These are phyloP conservation scores for Acheta domesticus DNA, from an alignment of 2,888 invertebrate species.

Conservation along the genomic window DNA sequence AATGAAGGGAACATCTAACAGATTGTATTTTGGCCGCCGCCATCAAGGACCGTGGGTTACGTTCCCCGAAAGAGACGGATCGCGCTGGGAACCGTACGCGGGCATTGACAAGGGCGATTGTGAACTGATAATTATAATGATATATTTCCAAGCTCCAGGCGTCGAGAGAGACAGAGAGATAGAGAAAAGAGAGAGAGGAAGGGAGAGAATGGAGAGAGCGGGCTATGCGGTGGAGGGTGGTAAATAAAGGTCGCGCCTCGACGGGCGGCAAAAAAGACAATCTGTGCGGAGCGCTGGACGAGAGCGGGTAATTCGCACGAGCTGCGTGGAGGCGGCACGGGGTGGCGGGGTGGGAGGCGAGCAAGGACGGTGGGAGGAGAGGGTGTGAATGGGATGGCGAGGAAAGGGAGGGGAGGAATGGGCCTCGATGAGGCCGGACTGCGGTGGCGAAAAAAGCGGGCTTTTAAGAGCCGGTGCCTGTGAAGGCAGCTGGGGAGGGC, in stretches of 20 bases:
- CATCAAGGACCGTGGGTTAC: neutral
- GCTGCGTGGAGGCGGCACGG: neutral
- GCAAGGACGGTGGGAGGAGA: neutral
- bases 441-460: neutral
- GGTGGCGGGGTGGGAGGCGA: neutral
- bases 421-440: neutral
- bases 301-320: neutral
- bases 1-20: neutral
- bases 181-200: no score
- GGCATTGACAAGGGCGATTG: neutral
- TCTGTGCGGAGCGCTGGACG: neutral
- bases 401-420: neutral
- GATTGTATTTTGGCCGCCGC: neutral
- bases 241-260: neutral
- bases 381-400: neutral
- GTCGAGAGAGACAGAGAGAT: neutral
- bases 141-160: neutral
- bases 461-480: neutral
- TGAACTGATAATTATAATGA: slow-evolving; percentile 1
- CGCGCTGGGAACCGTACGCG: neutral
- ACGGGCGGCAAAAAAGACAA: slow-evolving; percentile 5
- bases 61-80: neutral
- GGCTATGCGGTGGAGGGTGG: neutral
- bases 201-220: no score
- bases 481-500: neutral